Conservation (phyloP, 2,113 vertebrate species). For the Sylvilagus bachmani region DNA sequence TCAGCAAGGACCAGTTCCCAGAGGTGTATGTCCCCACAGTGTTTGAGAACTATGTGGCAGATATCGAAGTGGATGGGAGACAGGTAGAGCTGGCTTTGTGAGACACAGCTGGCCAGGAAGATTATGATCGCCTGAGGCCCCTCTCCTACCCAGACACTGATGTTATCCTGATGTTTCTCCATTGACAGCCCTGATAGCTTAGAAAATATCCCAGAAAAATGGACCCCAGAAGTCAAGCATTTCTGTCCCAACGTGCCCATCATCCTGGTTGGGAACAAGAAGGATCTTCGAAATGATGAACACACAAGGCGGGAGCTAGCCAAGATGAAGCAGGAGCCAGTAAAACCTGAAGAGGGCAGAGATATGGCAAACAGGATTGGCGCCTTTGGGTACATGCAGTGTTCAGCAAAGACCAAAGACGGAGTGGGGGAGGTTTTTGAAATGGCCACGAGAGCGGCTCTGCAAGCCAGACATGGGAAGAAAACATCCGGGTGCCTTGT, state of each 20-base stretch:
- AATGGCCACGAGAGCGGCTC: conserved; percentile 93
- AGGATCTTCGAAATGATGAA: conserved; percentile 98
- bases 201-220: conserved; percentile 99
- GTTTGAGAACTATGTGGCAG: conserved; percentile 99
- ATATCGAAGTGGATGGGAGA: conserved; percentile 98
- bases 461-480: conserved; percentile 92
- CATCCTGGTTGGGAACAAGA: conserved; percentile 99
- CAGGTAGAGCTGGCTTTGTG: conserved; percentile 99
- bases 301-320: conserved; percentile 98
- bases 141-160: conserved; percentile 99
- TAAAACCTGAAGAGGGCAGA: conserved; percentile 92
- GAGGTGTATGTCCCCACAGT: conserved; percentile 99
- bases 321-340: conserved; percentile 98
- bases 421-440: conserved; percentile 93
- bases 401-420: conserved; percentile 94
- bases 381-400: conserved; percentile 93
- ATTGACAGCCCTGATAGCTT: conserved; percentile 99
- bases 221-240: conserved; percentile 99
- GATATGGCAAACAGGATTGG: conserved; percentile 93
- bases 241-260: conserved; percentile 99
- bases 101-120: conserved; percentile 99
- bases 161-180: conserved; percentile 99
- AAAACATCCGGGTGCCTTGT: conserved; percentile 92
- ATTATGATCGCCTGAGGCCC: conserved; percentile 98
- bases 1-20: conserved; percentile 99